Evolutionary conservation across 2,888 invertebrate species (phyloP).

Genomic region (Acanthosepion pharaonis): DNA sequence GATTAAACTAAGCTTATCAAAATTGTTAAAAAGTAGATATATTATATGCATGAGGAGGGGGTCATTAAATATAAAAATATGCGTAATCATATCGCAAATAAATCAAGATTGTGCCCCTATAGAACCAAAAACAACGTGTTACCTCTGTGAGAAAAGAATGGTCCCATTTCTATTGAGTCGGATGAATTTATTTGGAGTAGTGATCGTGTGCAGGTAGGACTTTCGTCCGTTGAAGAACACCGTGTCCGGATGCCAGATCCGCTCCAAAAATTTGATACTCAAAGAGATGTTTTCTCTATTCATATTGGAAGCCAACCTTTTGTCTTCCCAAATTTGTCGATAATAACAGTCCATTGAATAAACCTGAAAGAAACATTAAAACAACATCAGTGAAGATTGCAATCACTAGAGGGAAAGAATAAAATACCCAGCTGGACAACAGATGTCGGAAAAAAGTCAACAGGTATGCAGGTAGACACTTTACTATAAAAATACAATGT

Average conservation of each 20-base stretch:
- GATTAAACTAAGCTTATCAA: too few relatives aligned
- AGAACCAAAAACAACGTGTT: conserved; percentile 52
- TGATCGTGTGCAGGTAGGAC: conserved; percentile 95
- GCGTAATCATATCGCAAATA: too few relatives aligned
- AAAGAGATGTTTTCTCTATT: conserved; percentile 57
- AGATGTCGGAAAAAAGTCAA: too few relatives aligned
- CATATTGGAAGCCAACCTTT: conserved; percentile 61
- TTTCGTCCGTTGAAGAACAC: conserved; percentile 92
- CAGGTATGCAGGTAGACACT: too few relatives aligned
- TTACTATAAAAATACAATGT: too few relatives aligned
- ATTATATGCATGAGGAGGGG: too few relatives aligned
- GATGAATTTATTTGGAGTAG: conserved; percentile 93
- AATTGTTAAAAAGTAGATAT: too few relatives aligned
- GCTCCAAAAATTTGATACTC: conserved; percentile 67
- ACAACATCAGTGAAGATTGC: neutral
- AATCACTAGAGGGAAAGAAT: too few relatives aligned
- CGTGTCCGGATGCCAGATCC: conserved; percentile 72
- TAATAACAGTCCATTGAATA: conserved; percentile 68
- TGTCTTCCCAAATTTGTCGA: conserved; percentile 64
- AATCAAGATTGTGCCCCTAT: neutral
- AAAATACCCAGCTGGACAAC: too few relatives aligned
- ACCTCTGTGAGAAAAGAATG: conserved; percentile 95
- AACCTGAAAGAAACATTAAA: conserved; percentile 50
- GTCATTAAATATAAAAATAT: too few relatives aligned
- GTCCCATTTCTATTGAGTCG: conserved; percentile 91